A percentile compares a stretch with the other conserved stretches of the same genome.
Conservation (phyloP, 1,140 invertebrate species). For the Arion vulgaris region DNA sequence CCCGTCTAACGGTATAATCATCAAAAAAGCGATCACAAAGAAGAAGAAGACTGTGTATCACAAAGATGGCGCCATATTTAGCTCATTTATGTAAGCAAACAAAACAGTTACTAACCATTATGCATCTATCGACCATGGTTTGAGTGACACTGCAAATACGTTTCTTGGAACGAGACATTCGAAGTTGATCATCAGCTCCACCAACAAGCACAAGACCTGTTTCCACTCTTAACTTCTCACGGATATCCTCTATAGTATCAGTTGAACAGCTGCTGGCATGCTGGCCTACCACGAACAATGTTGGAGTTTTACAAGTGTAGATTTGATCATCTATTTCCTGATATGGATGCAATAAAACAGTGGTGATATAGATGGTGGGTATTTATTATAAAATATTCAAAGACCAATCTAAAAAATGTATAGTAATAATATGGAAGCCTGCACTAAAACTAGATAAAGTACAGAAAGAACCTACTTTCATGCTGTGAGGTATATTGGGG, state of each 20-base stretch:
- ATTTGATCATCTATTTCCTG: constrained; percentile 83
- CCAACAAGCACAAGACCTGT: constrained; percentile 87
- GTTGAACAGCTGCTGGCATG: constrained; percentile 78
- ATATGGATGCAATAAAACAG: constrained; percentile 6
- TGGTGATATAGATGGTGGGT: too few relatives aligned
- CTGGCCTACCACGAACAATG: constrained; percentile 87
- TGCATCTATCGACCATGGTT: constrained; percentile 84
- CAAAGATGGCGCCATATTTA: too few relatives aligned
- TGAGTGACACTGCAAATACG: constrained; percentile 85
- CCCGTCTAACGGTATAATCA: too few relatives aligned
- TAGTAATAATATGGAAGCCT: too few relatives aligned
- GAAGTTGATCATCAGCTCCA: constrained; percentile 84
- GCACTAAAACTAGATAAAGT: too few relatives aligned
- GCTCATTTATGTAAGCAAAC: too few relatives aligned
- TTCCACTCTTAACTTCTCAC: constrained; percentile 83
- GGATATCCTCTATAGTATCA: constrained; percentile 85
- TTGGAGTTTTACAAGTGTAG: constrained; percentile 82
- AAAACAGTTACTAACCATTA: constrained; percentile 70
- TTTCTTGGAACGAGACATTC: constrained; percentile 82
- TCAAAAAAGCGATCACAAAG: too few relatives aligned
- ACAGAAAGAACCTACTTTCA: too few relatives aligned
- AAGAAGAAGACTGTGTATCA: too few relatives aligned
- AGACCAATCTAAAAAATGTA: too few relatives aligned
- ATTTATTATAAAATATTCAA: too few relatives aligned
- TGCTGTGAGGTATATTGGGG: too few relatives aligned